Base-by-base conservation (phyloP, 37 sponge, comb jelly and placozoan genomes). In the Amphimedon queenslandica region DNA sequence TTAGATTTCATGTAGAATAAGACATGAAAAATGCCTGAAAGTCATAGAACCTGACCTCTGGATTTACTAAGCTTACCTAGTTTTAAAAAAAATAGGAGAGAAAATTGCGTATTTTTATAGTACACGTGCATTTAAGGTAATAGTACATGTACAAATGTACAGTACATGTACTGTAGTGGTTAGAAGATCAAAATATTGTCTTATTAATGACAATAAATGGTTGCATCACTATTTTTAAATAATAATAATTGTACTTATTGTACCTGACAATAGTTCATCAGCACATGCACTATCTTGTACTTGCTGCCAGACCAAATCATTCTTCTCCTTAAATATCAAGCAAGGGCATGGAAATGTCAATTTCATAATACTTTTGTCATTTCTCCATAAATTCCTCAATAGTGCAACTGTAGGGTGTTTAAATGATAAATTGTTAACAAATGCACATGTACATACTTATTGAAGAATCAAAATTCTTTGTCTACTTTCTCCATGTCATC, bases 41-140 rank as follows among this genome's bases (percentile, higher is more conserved):
- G 67, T 25, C 84, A 43, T 5, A 84, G 43, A 25, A 84, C 25
- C 24, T 72, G 84, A 4, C 84, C 84, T 27, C 58, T 69, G 0
- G 69, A 64, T 33, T 83, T 82, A 27, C 83, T 82, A 13, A 82
- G 42, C 70, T 68, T 69, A 60, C 83, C 83, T 82, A 42, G 23
- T 51, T n/a, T n/a, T n/a, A n/a, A n/a, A n/a, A n/a, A n/a, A n/a
- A n/a, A n/a, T n/a, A n/a, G n/a, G n/a, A n/a, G n/a, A n/a, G 51
- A 13, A 47, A 47, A 8, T 13, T 47, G 13, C 51, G 13, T 47
- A 13, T 47, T 18, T 47, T 8, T 47, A 47, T 47, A 47, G 51
- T 18, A 8, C 13, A 18, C 51, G 51, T 18, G 51, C 51, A 13
- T 47, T n/a, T n/a, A n/a, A n/a, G n/a, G n/a, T n/a, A n/a, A n/a